Base-by-base conservation (phyloP, 2,888 invertebrate genomes). In the Ectobius pallidus region DNA sequence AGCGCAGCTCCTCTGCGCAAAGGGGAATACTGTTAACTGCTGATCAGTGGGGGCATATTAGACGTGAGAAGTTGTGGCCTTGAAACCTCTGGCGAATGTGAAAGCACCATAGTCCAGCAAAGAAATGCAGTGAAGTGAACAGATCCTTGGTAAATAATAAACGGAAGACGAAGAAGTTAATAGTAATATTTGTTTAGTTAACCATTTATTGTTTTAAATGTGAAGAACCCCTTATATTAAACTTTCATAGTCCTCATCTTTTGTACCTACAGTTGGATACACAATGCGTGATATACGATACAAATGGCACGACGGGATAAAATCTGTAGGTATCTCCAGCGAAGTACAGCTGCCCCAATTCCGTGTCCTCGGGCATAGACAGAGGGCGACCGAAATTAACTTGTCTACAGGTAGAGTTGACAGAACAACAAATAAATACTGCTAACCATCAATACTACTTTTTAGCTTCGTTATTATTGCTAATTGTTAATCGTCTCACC, bases 251-350 rank as follows among this genome's bases (percentile, higher is more conserved):
- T 69, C 76, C 74, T 74, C 71, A 34, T 73, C 63, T 73, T 63
- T 70, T 73, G 81, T 83, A 82, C 83, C 82, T 81, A 83, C 85
- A 95, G 95, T 95, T 92, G 95, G 95, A 90, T 95, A 95, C 92
- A 95, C 95, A 89, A 95, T 95, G 94, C 92, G 92, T 90, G 95
- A 95, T 91, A 95, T 96, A 89, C 92, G 94, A 86, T 96, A 96
- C 91, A 93, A 92, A 89, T 97, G 96, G 96, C 92, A 92, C 88
- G 91, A 93, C 88, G 95, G 95, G 84, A 89, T 90, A 85, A 91
- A 91, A 86, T 95, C 96, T 87, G 95, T 97, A 87, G 95, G 95
- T 86, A 95, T 96, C 89, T 93, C 94, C 90, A 92, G 90, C 86
- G 94, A 95, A 87, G 95, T 96, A 87, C 93, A 95, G 89, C 91